Evolutionary conservation across 2,888 invertebrate genomes (phyloP), one percentile per base, ranked within the genome.

Genomic region (Trissolcus brochymenae): DNA sequence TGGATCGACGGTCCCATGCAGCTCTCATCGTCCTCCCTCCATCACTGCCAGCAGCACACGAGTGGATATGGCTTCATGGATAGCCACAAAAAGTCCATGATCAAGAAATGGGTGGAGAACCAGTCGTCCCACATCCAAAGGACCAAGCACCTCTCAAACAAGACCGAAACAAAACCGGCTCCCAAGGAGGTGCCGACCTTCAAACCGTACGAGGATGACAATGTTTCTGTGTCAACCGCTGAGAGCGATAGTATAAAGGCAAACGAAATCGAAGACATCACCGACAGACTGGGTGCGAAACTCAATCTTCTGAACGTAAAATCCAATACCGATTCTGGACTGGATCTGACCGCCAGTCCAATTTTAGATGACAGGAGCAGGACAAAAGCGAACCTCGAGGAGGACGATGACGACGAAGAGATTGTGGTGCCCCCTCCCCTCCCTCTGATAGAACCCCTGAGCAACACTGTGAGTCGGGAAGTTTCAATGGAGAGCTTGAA

Each of bases 1-100:
- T 98, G 98, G 98, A 95, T 98, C 65, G 98, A 98, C 88, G 98
- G 98, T 0, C 98, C 98, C 1, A 94, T 95, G 92, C 94, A 95
- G 82, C 90, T 85, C 90, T 83, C 90, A 90, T 70, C 90, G 88
- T 21, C 78, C 9, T 60, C 76, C 4, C 89, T 90, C 60, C 87
- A 90, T 29, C 90, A 91, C 66, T 91, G 90, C 21, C 91, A 91
- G 76, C 91, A 90, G 17, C 91, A 92, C 81, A 90, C 89, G 54
- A 83, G 91, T 65, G 93, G 94, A 0, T 96, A 97, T 86, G 95
- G 97, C 0, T 96, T 95, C 84, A 96, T 97, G 96, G 97, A 97
- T 84, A 95, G 92, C 82, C 96, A 96, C 84, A 97, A 97, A 87
- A 96, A 96, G 88, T 95, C 94, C 82, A 97, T 97, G 97, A 97